Conservation (phyloP, 2,888 invertebrate genomes). For the Tachina grossa region DNA sequence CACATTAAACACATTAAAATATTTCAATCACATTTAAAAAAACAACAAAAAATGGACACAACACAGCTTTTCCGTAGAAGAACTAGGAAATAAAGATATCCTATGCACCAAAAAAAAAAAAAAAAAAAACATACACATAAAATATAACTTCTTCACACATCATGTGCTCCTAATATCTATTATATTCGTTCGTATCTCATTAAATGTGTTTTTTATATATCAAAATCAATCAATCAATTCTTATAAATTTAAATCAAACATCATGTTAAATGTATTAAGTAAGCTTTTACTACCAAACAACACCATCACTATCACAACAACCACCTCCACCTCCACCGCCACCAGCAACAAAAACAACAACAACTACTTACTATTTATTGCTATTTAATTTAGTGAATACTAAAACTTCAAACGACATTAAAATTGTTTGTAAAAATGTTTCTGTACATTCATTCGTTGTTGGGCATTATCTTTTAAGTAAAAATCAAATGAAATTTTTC, state of each 20-base stretch:
- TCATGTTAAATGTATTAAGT: conserved; percentile 59
- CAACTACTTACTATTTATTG: background rate
- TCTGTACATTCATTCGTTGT: conserved; percentile 64
- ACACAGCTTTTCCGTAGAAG: conserved; percentile 35
- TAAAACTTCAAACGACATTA: conserved; percentile 33
- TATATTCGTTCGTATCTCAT: conserved; percentile 49
- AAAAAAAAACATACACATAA: background rate
- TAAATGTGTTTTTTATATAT: conserved; percentile 48
- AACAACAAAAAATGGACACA: conserved; percentile 9
- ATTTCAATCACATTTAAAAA: conserved; percentile 33
- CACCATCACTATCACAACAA: conserved; percentile 21
- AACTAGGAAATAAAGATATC: conserved; percentile 17
- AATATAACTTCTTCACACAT: conserved; percentile 34
- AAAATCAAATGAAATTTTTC: conserved; percentile 29
- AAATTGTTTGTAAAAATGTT: conserved; percentile 58
- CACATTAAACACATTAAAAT: conserved; percentile 37
- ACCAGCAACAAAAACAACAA: conserved; percentile 2
- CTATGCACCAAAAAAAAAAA: background rate
- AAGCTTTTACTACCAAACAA: conserved; percentile 15
- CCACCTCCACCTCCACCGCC: background rate
- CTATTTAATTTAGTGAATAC: conserved; percentile 7
- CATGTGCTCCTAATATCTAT: conserved; percentile 39
- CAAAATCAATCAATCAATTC: conserved; percentile 31
- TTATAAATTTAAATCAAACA: conserved; percentile 33
- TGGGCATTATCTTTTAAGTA: conserved; percentile 37